Conservation (phyloP, 2,797 vertebrate genomes). For the Calcarius lapponicus region DNA sequence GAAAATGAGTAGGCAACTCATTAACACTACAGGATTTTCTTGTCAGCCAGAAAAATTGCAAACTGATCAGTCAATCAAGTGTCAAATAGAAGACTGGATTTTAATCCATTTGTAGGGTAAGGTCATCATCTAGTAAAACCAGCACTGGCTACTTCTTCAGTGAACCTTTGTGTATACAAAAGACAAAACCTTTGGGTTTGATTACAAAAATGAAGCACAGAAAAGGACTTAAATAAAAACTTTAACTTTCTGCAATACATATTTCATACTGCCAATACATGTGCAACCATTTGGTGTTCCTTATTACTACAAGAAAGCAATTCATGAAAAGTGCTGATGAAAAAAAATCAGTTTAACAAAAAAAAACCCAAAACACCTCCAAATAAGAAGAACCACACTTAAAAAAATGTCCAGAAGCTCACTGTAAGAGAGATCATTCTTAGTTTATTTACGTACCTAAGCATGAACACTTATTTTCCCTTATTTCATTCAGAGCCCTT, state of each 20-base stretch:
- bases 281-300: neutral
- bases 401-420: neutral
- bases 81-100: neutral
- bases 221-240: neutral
- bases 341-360: neutral
- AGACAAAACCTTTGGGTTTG: neutral
- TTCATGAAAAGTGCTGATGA: neutral
- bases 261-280: neutral
- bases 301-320: constrained; percentile 44
- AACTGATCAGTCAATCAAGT: neutral
- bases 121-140: neutral
- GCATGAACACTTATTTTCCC: neutral
- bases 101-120: neutral
- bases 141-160: neutral
- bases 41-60: neutral
- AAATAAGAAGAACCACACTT: neutral
- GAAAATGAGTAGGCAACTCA: neutral
- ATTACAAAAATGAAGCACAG: neutral
- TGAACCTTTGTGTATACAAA: neutral
- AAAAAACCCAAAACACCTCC: neutral
- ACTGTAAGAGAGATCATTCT: neutral
- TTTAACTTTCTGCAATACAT: neutral
- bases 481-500: neutral
- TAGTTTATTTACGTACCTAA: constrained; percentile 17
- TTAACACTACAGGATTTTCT: neutral